phyloP scores from a whole-genome alignment of 2,797 vertebrate species.

The Enteromius fasciolatus region DNA sequence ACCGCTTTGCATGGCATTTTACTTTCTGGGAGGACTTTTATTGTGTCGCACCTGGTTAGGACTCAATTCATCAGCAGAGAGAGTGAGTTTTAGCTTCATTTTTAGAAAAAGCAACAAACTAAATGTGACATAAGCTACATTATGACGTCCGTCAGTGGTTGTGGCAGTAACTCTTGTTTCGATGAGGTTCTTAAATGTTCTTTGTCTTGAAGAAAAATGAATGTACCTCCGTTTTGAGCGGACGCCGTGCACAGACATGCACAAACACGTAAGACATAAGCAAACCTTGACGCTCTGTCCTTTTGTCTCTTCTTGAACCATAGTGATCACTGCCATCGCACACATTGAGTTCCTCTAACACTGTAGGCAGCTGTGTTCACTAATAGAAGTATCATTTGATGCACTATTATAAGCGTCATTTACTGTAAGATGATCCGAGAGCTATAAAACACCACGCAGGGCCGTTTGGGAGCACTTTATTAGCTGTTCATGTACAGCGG shows the following conservation, averaged over 20 bases:
- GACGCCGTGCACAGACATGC: slow-evolving; percentile 58
- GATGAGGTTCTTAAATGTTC: slow-evolving; percentile 59
- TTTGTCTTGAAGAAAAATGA: slow-evolving; percentile 70
- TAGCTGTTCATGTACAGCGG: slow-evolving; percentile 1
- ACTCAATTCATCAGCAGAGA: slow-evolving; percentile 24
- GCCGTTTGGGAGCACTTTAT: slow-evolving; percentile 8
- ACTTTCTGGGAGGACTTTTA: background rate
- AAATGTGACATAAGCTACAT: slow-evolving; percentile 62
- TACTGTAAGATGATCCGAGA: slow-evolving; percentile 23
- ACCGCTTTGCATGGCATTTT: background rate
- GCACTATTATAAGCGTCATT: slow-evolving; percentile 36
- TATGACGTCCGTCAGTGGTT: slow-evolving; percentile 57
- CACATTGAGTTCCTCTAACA: slow-evolving; percentile 37
- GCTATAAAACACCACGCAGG: slow-evolving; percentile 7
- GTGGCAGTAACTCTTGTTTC: slow-evolving; percentile 62
- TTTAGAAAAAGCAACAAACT: slow-evolving; percentile 58
- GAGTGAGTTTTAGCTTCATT: slow-evolving; percentile 65
- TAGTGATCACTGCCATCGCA: slow-evolving; percentile 56
- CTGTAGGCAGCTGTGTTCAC: slow-evolving; percentile 54
- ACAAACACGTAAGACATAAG: slow-evolving; percentile 25
- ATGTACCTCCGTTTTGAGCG: slow-evolving; percentile 67
- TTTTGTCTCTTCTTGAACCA: slow-evolving; percentile 38
- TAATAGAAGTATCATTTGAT: slow-evolving; percentile 33
- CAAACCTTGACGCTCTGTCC: slow-evolving; percentile 40
- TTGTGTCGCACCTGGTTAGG: slow-evolving; percentile 1